Percentiles rank a stretch among this genome's conserved stretches.
Evolutionary conservation across 2,797 vertebrate species (phyloP).

Genomic region (Pristis pectinata): DNA sequence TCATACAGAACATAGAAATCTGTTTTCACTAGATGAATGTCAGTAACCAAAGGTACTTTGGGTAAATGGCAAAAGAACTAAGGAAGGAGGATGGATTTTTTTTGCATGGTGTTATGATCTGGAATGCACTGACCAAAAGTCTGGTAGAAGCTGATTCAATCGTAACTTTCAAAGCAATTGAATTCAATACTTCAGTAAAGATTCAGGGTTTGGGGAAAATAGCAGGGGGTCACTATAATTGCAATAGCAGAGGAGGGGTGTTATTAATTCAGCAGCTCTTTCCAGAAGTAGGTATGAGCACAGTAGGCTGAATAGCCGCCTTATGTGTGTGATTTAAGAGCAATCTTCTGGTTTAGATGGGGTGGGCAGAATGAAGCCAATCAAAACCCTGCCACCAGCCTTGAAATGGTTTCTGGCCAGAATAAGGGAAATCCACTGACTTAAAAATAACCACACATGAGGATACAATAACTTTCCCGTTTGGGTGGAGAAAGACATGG

Average conservation of each 20-base stretch:
- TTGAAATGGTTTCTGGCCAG: too few relatives aligned
- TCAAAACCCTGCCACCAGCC: too few relatives aligned
- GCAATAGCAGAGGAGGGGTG: neutral
- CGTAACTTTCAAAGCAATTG: neutral
- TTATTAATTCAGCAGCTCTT: neutral
- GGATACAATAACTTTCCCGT: neutral
- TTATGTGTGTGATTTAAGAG: neutral
- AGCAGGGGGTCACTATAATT: neutral
- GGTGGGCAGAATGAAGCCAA: neutral
- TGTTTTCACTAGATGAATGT: neutral
- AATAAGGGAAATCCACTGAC: neutral
- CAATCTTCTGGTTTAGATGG: neutral
- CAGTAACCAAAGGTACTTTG: neutral
- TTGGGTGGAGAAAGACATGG: neutral
- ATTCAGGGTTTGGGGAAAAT: neutral
- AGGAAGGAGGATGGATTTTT: too few relatives aligned
- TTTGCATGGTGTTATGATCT: neutral
- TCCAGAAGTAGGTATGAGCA: neutral
- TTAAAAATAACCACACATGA: neutral
- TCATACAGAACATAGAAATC: too few relatives aligned
- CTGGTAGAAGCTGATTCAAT: too few relatives aligned
- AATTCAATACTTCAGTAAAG: neutral
- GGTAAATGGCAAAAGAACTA: neutral
- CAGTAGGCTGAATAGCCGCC: neutral
- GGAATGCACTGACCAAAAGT: neutral